These are phyloP conservation scores for Cnemophilus loriae DNA, from an alignment of 2,113 vertebrate species.

Conservation along the genomic window DNA sequence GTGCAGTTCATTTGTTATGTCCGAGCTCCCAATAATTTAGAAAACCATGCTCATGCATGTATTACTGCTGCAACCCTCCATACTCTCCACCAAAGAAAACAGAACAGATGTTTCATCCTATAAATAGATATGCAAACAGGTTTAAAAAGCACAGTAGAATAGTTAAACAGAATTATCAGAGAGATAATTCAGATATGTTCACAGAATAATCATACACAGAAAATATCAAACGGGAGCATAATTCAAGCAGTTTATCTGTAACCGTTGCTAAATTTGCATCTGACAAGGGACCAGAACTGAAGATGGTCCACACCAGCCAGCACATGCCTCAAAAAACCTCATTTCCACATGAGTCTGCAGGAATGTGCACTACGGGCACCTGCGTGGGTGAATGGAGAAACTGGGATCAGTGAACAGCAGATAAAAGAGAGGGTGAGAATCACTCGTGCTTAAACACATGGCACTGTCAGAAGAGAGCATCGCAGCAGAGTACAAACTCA, in stretches of 20 bases:
- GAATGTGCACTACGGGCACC: neutral
- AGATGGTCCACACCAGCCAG: accelerated
- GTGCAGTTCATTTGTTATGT: neutral
- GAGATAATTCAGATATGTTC: neutral
- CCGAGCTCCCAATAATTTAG: neutral
- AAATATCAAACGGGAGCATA: neutral
- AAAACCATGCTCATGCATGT: neutral
- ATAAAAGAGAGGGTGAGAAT: neutral
- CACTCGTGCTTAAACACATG: accelerated
- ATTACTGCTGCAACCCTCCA: neutral
- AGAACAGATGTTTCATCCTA: neutral
- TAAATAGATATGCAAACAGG: neutral
- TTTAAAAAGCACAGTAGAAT: neutral
- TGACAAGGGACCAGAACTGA: neutral
- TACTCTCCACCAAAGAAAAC: neutral
- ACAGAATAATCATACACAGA: neutral
- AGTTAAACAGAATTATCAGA: neutral
- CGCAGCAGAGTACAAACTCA: neutral
- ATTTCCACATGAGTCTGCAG: neutral
- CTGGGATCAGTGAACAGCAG: neutral
- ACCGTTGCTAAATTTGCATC: neutral
- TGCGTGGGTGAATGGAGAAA: neutral
- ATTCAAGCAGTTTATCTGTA: neutral
- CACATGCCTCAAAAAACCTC: neutral
- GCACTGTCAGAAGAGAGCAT: neutral